Evolutionary conservation across 2,888 invertebrate genomes (phyloP), one percentile per base, ranked within the genome.

Genomic region (Parnassius orleans): DNA sequence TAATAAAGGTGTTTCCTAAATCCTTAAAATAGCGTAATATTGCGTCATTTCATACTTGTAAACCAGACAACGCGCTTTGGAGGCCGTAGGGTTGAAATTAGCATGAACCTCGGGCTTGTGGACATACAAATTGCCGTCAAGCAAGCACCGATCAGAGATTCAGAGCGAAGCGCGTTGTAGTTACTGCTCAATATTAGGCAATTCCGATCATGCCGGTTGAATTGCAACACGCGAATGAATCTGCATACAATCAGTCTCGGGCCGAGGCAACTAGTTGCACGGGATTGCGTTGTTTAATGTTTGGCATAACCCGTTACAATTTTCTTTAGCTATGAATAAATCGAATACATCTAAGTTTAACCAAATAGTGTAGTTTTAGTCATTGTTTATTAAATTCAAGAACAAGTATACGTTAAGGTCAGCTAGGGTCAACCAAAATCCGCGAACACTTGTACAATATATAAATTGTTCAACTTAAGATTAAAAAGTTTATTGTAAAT

Each of bases 71-170:
- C 77, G 81, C 72, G 57, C 66, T 57, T 53, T 70, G 83, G 84
- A 85, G 84, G 84, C 75, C 82, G 69, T 76, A 79, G 77, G 77
- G 78, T 76, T 62, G 61, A 74, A 69, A 80, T 81, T 83, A 73
- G 68, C 77, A 84, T 81, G 73, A 71, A 66, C 72, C 75, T 76
- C 72, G 75, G 69, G 72, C 70, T 47, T 65, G 56, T 64, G 68
- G 69, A 72, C 78, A 75, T 81, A 81, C 80, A 79, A 83, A 84
- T 80, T 74, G 76, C 76, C 65, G 66, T 68, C 66, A 68, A 69
- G 71, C 67, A 62, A 66, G 57, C 64, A 52, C 59, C 70, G 65
- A 81, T 86, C 79, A 83, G 65, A 80, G 76, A 86, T 86, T 82
- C 85, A 83, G 72, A 69, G 73, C 76, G 71, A 70, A 71, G 69